Evolutionary conservation across 53 echinoderm and acorn worm species (phyloP).

Genomic region (Crossaster papposus): DNA sequence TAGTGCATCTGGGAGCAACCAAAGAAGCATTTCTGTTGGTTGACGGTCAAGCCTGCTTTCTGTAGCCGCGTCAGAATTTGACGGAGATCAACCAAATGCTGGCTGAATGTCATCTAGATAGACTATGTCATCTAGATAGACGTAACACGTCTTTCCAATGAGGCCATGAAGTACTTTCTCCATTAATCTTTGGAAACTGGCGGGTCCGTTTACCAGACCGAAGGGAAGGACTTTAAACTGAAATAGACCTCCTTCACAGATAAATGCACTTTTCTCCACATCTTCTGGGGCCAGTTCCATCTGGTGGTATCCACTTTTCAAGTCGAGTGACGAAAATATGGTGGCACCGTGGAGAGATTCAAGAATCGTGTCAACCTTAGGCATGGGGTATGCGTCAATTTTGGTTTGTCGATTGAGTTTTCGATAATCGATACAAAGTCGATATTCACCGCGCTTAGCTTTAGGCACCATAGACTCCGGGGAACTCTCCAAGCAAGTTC

Average conservation of each 20-base stretch:
- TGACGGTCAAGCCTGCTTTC: constrained; percentile 38
- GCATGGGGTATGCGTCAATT: too few relatives aligned
- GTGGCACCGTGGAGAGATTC: too few relatives aligned
- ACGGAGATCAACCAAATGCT: constrained; percentile 8
- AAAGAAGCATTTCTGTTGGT: constrained; percentile 40
- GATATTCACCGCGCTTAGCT: too few relatives aligned
- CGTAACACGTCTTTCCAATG: constrained; percentile 44
- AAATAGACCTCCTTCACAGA: constrained; percentile 41
- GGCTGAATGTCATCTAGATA: not conserved
- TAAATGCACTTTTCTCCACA: constrained; percentile 38
- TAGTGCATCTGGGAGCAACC: constrained; percentile 6
- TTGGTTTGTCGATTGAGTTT: too few relatives aligned
- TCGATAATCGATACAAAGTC: too few relatives aligned
- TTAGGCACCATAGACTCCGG: too few relatives aligned
- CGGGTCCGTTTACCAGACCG: too few relatives aligned
- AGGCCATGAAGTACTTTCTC: constrained; percentile 36
- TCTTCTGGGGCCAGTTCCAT: constrained; percentile 12
- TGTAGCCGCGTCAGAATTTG: not conserved
- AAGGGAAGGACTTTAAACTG: too few relatives aligned
- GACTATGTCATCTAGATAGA: constrained; percentile 47
- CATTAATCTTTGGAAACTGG: constrained; percentile 47
- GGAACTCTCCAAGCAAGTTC: too few relatives aligned
- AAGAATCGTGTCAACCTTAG: too few relatives aligned
- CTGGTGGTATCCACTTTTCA: constrained; percentile 20
- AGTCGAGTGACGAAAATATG: too few relatives aligned